Evolutionary conservation across 2,113 vertebrate genomes (phyloP).

Genomic region (Machaerirhynchus nigripectus): DNA sequence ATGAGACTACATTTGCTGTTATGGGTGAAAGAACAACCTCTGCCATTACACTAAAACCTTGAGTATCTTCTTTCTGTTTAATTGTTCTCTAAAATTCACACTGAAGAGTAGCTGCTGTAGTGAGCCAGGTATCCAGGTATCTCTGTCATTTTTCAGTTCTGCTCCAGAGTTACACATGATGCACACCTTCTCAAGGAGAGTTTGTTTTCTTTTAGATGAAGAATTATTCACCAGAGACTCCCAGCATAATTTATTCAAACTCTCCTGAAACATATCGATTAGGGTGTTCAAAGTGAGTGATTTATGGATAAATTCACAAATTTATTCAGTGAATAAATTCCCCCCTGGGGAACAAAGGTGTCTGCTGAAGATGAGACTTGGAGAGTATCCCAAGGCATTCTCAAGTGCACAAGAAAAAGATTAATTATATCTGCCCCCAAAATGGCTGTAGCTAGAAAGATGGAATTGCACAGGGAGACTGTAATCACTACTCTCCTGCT

Average conservation of each 20-base stretch:
- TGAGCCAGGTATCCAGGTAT: neutral
- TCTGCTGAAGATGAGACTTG: neutral
- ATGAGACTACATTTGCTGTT: neutral
- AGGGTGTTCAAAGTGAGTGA: conserved; percentile 2
- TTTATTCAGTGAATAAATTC: neutral
- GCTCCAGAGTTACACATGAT: neutral
- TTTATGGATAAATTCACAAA: neutral
- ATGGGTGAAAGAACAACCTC: neutral
- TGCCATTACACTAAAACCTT: neutral
- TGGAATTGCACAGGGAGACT: neutral
- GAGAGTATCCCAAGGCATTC: neutral
- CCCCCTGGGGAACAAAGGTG: neutral
- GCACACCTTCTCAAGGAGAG: neutral
- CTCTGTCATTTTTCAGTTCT: neutral
- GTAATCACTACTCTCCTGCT: neutral
- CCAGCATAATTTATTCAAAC: conserved; percentile 8
- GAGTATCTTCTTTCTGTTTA: neutral
- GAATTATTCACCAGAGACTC: neutral
- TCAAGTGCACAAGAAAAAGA: neutral
- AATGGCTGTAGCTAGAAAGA: neutral
- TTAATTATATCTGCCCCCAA: neutral
- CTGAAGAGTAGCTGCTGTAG: neutral
- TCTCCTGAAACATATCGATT: conserved; percentile 6
- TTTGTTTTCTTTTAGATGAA: neutral
- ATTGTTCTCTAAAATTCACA: neutral